phyloP scores from a whole-genome alignment of 2,888 invertebrate genomes.

The Hyposoter dolosus region DNA sequence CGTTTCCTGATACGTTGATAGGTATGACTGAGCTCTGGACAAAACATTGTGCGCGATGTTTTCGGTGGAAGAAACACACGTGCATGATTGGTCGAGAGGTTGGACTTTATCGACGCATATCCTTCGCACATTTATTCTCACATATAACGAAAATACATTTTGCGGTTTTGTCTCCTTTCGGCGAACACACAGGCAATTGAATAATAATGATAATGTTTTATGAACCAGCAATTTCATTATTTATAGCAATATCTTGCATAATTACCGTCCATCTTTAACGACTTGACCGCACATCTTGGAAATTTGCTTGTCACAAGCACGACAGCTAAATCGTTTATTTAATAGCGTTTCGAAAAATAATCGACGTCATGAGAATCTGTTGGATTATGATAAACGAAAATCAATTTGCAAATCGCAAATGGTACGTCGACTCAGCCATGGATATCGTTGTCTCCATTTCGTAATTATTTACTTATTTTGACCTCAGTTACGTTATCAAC shows the following conservation, averaged over 20 bases:
- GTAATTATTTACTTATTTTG: background rate
- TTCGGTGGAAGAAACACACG: constrained; percentile 4
- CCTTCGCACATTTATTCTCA: constrained; percentile 16
- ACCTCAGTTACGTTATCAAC: background rate
- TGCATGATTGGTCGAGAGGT: constrained; percentile 39
- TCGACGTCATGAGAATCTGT: constrained; percentile 21
- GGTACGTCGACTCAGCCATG: background rate
- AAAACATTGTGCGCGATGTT: constrained; percentile 28
- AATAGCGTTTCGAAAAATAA: background rate
- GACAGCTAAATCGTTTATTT: constrained; percentile 19
- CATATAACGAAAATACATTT: constrained; percentile 16
- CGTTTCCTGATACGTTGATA: constrained; percentile 17
- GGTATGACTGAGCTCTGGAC: background rate
- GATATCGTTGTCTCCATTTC: background rate
- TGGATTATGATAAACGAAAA: background rate
- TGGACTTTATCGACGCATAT: constrained; percentile 33
- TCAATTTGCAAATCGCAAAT: background rate
- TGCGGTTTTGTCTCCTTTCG: constrained; percentile 9
- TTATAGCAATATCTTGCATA: constrained; percentile 73
- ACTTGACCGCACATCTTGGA: constrained; percentile 26
- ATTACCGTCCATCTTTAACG: constrained; percentile 73
- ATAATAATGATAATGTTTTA: constrained; percentile 79
- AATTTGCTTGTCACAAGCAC: constrained; percentile 26
- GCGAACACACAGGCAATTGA: constrained; percentile 62
- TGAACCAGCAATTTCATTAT: constrained; percentile 75